Evolutionary conservation across 2,113 vertebrate species (phyloP), one percentile per base, ranked within the genome.

Genomic region (Macrotus californicus): DNA sequence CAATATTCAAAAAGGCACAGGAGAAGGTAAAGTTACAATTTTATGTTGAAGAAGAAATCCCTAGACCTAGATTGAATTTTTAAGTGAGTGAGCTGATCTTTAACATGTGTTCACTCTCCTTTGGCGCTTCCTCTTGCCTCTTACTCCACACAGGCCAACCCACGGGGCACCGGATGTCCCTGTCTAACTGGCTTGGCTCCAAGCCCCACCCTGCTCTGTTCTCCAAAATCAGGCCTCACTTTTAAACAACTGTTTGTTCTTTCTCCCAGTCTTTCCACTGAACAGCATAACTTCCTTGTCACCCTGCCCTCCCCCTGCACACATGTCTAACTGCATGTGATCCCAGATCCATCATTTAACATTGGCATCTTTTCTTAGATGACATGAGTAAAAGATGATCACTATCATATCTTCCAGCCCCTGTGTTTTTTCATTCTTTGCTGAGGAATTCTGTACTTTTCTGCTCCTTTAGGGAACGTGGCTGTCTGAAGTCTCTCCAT

Each of bases 21-120:
- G 7, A 54, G 9, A 26, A 48, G 31, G 26, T 21, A 48, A 86
- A 87, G 43, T 69, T 75, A 36, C 70, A 86, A 50, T 56, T 22
- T 50, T 83, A 77, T 10, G 8, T 36, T 64, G 34, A 6, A 5
- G 3, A 7, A 41, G 77, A 59, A 34, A 69, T 72, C 54, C 41
- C 52, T 61, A 82, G 24, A 64, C 6, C 16, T 67, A 21, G 26
- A 48, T 36, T 3, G 3, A n/a, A 80, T 31, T 75, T 82, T 31
- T 8, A 93, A 34, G 9, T 31, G 8, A 64, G 5, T 34, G 14
- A 59, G 2, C 18, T 73, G 43, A n/a, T 66, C 86, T 83, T 79
- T 41, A 41, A 7, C 2, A 4, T 0, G 3, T 1, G 3, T 19
- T 70, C 16, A 1, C n/a, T 52, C 83, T 21, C 48, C 34, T 8